Evolutionary conservation across 2,888 invertebrate genomes (phyloP).

Genomic region (Pollenia labialis): DNA sequence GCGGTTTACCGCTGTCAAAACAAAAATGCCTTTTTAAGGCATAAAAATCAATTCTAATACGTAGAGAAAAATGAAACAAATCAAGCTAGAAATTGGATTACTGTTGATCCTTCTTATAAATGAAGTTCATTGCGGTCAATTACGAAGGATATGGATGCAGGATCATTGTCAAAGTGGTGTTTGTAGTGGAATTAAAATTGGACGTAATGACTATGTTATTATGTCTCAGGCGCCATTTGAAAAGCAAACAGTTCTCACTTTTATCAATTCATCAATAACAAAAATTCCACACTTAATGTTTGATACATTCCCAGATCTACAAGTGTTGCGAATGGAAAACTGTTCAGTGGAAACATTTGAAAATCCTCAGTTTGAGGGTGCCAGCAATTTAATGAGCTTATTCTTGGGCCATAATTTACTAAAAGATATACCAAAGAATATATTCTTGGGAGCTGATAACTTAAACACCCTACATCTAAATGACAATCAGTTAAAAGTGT

Average conservation of each 20-base stretch:
- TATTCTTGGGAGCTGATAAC: slow-evolving; percentile 82
- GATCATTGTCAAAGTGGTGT: slow-evolving; percentile 81
- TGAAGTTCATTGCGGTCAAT: slow-evolving; percentile 75
- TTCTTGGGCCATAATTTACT: slow-evolving; percentile 80
- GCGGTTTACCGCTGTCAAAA: slow-evolving; percentile 74
- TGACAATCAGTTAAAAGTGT: slow-evolving; percentile 77
- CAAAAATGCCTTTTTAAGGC: slow-evolving; percentile 54
- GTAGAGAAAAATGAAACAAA: slow-evolving; percentile 33
- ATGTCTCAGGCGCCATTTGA: slow-evolving; percentile 80
- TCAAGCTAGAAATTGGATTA: slow-evolving; percentile 10
- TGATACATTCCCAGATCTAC: slow-evolving; percentile 82
- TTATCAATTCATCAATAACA: slow-evolving; percentile 81
- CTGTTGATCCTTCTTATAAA: slow-evolving; percentile 27
- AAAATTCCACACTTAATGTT: slow-evolving; percentile 83
- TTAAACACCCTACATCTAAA: slow-evolving; percentile 79
- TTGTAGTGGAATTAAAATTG: slow-evolving; percentile 80
- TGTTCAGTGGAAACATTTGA: slow-evolving; percentile 82
- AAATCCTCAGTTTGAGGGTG: slow-evolving; percentile 82
- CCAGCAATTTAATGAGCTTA: slow-evolving; percentile 82
- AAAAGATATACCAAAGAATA: slow-evolving; percentile 81
- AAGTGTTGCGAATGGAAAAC: slow-evolving; percentile 82
- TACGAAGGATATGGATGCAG: slow-evolving; percentile 83
- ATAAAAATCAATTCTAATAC: not conserved
- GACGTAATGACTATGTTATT: slow-evolving; percentile 82
- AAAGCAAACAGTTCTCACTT: slow-evolving; percentile 80